A percentile compares a stretch with the other conserved stretches of the same genome.
phyloP scores from a whole-genome alignment of 2,113 vertebrate species.

The Labeo catla region DNA sequence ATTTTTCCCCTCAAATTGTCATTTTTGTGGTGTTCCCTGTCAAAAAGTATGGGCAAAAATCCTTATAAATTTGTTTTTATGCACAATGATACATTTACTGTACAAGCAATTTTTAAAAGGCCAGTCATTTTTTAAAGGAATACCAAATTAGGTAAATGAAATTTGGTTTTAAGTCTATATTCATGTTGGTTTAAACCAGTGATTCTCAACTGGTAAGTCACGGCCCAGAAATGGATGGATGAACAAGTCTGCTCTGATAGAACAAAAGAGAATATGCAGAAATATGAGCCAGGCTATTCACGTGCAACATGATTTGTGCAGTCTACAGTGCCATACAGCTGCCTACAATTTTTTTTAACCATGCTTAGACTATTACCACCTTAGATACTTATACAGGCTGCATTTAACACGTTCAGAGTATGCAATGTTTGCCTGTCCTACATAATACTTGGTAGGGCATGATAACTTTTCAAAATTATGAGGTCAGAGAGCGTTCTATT shows the following conservation, averaged over 20 bases:
- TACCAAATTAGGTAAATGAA: neutral
- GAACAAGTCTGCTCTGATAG: neutral
- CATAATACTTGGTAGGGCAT: constrained; percentile 8
- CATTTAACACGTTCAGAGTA: neutral
- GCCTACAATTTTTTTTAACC: neutral
- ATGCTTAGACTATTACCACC: neutral
- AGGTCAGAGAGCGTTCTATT: constrained; percentile 23
- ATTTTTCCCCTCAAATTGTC: no score
- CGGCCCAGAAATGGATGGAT: neutral
- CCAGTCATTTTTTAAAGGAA: no score
- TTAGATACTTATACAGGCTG: neutral
- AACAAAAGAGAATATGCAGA: neutral
- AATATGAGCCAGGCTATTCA: neutral
- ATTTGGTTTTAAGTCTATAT: neutral
- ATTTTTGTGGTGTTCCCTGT: no score
- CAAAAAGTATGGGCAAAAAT: no score
- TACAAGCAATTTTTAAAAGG: no score
- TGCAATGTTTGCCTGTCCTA: constrained; percentile 13
- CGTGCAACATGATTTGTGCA: neutral
- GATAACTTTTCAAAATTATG: constrained; percentile 18
- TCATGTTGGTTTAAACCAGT: neutral
- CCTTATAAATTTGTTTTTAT: no score
- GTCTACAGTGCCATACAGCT: neutral
- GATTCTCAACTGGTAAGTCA: neutral
- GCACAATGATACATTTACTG: no score